Evolutionary conservation across 2,113 vertebrate genomes (phyloP).

Genomic region (Phocoena phocoena): DNA sequence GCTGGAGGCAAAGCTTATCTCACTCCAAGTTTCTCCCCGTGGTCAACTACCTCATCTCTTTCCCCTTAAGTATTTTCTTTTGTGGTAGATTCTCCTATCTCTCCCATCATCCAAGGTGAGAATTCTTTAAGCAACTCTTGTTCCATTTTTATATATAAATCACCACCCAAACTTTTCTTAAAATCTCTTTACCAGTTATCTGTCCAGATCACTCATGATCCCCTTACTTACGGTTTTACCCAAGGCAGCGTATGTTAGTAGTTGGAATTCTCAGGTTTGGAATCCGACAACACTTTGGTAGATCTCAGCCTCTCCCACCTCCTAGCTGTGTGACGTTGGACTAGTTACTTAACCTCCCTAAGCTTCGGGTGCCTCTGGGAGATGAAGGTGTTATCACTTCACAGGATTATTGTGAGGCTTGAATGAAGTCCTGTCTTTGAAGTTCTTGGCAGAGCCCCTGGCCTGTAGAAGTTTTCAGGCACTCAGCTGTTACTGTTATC

Average conservation of each 20-base stretch:
- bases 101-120: background rate
- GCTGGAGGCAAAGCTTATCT: background rate
- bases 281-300: accelerated
- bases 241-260: background rate
- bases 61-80: background rate
- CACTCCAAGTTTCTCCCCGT: background rate
- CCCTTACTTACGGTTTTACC: background rate
- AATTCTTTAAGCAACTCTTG: background rate
- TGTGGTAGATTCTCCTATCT: background rate
- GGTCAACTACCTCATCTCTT: background rate
- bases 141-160: background rate
- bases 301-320: background rate
- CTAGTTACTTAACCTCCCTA: background rate
- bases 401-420: background rate
- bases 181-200: background rate
- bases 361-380: background rate
- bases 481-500: background rate
- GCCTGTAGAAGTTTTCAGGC: background rate
- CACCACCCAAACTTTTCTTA: background rate
- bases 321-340: background rate
- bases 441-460: background rate
- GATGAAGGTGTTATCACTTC: background rate
- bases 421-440: background rate
- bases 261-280: background rate
- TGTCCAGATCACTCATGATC: background rate